Base-by-base conservation (phyloP, 2,797 vertebrate species). In the Pygocentrus nattereri region DNA sequence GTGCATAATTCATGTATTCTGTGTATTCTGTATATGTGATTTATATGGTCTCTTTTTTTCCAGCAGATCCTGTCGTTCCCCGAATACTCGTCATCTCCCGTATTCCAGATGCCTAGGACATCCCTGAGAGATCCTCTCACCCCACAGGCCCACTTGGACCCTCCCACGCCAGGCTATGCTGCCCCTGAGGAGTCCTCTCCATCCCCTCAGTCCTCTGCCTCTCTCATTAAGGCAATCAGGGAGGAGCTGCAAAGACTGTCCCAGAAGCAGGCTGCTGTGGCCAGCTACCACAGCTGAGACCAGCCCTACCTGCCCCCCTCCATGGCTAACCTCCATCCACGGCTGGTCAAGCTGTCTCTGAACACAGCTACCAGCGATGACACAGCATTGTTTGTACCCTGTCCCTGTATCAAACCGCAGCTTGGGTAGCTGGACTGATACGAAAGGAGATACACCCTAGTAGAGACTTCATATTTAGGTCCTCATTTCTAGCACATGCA, bases 181-280 rank as follows among this genome's bases (percentile, higher is more conserved):
- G 96, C 94, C 41, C 95, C 96, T 19, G 98, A 98, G 81, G 97
- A 98, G 47, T 96, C 96, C 81, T 95, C 97, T 15, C 96, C 97
- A 47, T 96, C 97, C 0, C 88, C 96, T 80, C 97, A 98, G 89
- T 98, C 97, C 1, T 99, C 98, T 0, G 96, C 98, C 82, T 99
- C 98, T 15, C 97, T 99, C 73, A 99, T 99, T 90, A 98, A 98
- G 95, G 97, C 98, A 23, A 99, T 99, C 90, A 94, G 98, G 74
- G 98, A 99, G 94, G 98, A 99, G 91, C 96, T 99, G 52, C 96
- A 97, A 16, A 96, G 97, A 34, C 95, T 99, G 68, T 98, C 98
- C 82, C 97, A 97, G 93, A 99, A 98, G 92, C 98, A 99, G 92
- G 94, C 93, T 5, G 80, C 95, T 7, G 94, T 96, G 79, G 94